These are phyloP conservation scores for Pterophyllum scalare DNA, from an alignment of 2,113 vertebrate species.

Conservation along the genomic window DNA sequence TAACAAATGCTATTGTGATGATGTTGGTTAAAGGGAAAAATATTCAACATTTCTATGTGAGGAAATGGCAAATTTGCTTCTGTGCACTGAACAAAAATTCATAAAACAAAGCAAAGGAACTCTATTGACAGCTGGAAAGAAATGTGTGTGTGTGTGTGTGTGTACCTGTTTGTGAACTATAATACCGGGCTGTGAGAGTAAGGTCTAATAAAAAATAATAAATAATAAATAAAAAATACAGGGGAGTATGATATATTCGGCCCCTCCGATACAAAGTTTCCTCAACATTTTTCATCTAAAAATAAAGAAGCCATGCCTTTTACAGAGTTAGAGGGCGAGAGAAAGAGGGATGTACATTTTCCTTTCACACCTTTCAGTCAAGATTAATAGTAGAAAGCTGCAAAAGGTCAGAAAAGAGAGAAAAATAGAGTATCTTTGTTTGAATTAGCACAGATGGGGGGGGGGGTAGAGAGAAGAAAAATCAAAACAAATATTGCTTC, in stretches of 20 bases:
- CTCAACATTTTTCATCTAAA: constrained; percentile 36
- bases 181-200: constrained; percentile 57
- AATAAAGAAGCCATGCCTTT: constrained; percentile 28
- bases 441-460: neutral
- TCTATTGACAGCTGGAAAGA: constrained; percentile 9
- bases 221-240: too few species aligned
- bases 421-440: neutral
- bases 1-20: constrained; percentile 8
- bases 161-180: constrained; percentile 28
- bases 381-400: constrained; percentile 14
- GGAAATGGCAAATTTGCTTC: constrained; percentile 5
- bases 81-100: neutral
- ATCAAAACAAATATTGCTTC: neutral
- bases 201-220: constrained; percentile 63
- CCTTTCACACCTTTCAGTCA: constrained; percentile 55
- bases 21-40: constrained; percentile 5
- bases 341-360: constrained; percentile 1
- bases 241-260: constrained; percentile 32
- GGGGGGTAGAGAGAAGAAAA: neutral
- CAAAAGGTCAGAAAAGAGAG: neutral
- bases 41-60: neutral
- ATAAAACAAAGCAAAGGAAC: neutral
- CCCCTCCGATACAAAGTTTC: constrained; percentile 27
- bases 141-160: constrained; percentile 30
- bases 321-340: neutral